Conservation (phyloP, 2,113 vertebrate species). For the Hyperopisus bebe region DNA sequence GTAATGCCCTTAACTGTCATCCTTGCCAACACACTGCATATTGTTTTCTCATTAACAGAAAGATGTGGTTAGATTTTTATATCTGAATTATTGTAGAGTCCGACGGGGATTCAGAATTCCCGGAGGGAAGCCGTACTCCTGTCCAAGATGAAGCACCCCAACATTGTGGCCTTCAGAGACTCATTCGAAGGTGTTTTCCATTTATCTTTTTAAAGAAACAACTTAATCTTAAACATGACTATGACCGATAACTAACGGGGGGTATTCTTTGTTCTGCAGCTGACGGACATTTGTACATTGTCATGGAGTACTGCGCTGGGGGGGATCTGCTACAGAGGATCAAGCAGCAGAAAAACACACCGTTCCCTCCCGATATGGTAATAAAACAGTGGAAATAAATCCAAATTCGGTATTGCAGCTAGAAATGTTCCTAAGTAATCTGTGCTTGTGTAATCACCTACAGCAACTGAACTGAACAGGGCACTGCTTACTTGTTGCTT, state of each 20-base stretch:
- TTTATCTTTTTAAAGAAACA: neutral
- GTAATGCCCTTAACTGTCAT: conserved; percentile 47
- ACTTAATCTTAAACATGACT: neutral
- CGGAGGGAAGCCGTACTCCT: conserved; percentile 78
- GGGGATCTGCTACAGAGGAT: conserved; percentile 85
- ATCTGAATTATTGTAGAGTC: conserved; percentile 57
- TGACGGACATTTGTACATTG: conserved; percentile 75
- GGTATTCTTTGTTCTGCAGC: conserved; percentile 51
- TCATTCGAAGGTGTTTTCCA: conserved; percentile 74
- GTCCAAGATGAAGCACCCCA: conserved; percentile 82
- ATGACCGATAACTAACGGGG: neutral
- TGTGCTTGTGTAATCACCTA: neutral
- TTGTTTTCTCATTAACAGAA: neutral
- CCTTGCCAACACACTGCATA: neutral
- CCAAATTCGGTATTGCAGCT: neutral
- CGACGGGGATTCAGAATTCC: conserved; percentile 51
- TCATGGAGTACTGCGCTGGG: conserved; percentile 86
- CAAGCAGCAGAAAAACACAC: conserved; percentile 62
- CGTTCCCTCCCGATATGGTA: conserved; percentile 73
- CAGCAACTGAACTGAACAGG: neutral
- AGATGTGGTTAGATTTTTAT: neutral
- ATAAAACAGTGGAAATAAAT: conserved; percentile 22
- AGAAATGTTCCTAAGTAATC: neutral
- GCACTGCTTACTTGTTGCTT: neutral
- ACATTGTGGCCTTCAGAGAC: conserved; percentile 79